These are phyloP conservation scores for Thamnaconus septentrionalis DNA, from an alignment of 2,113 vertebrate species.

Conservation along the genomic window DNA sequence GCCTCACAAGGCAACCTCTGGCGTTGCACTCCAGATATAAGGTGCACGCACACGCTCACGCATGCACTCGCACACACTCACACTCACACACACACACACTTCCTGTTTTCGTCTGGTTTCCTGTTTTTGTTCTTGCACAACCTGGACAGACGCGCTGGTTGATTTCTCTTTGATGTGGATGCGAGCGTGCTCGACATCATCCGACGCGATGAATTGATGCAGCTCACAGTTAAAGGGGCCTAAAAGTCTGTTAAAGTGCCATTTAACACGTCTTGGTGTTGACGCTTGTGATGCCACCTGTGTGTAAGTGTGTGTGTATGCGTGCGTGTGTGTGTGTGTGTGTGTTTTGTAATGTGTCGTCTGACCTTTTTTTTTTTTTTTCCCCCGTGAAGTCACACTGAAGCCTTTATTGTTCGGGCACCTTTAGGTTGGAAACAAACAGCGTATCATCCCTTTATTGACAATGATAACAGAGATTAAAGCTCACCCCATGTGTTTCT, in stretches of 20 bases:
- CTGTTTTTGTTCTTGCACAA: constrained; percentile 64
- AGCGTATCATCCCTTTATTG: constrained; percentile 42
- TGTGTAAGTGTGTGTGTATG: background rate
- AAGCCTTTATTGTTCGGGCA: constrained; percentile 26
- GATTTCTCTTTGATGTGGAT: constrained; percentile 12
- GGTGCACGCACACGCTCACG: background rate
- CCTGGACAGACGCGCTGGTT: constrained; percentile 40
- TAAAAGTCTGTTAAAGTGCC: background rate
- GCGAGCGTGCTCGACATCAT: background rate
- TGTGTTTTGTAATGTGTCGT: constrained; percentile 7
- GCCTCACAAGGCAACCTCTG: constrained; percentile 8
- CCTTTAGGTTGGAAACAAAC: constrained; percentile 32
- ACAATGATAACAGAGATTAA: constrained; percentile 58
- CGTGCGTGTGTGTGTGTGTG: constrained; percentile 1
- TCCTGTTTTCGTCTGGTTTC: constrained; percentile 69
- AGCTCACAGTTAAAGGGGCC: background rate
- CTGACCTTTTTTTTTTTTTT: constrained; percentile 1
- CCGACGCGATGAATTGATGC: background rate
- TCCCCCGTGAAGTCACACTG: background rate
- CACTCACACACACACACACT: background rate
- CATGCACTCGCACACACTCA: no score
- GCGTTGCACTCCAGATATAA: constrained; percentile 6
- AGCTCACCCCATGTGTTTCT: constrained; percentile 27
- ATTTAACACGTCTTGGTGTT: background rate
- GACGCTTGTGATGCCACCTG: background rate